Conservation (phyloP, 2,113 vertebrate genomes). For the Rhegmatorhina hoffmannsi region DNA sequence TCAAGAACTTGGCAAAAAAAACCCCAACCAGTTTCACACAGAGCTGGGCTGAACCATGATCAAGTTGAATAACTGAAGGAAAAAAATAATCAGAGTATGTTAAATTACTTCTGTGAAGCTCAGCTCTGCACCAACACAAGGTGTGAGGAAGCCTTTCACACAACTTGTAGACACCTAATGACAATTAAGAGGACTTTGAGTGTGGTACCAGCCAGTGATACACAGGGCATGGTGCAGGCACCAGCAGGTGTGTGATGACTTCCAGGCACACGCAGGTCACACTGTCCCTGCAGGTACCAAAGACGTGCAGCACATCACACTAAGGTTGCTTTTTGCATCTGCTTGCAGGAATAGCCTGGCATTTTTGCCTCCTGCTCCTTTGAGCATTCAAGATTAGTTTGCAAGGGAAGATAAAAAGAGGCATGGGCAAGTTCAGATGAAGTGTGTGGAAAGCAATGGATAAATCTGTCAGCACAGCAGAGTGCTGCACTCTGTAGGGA, state of each 20-base stretch:
- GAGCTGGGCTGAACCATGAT: background rate
- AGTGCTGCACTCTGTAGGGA: background rate
- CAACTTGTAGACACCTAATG: background rate
- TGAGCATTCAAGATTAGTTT: constrained; percentile 21
- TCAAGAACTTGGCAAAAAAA: background rate
- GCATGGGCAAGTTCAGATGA: constrained; percentile 14
- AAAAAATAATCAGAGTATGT: background rate
- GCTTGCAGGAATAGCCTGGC: background rate
- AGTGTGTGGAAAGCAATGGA: constrained; percentile 22
- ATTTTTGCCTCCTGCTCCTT: background rate
- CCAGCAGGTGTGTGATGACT: background rate
- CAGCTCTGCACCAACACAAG: background rate
- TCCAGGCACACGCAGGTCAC: background rate
- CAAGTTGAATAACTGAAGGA: background rate
- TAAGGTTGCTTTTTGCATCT: background rate
- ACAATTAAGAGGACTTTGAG: background rate
- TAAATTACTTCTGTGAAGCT: background rate
- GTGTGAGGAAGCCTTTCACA: background rate
- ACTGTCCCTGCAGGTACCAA: background rate
- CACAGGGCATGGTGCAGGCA: rapidly evolving
- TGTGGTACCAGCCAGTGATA: background rate
- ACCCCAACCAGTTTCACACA: background rate
- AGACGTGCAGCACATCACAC: background rate
- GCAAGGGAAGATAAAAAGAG: background rate
- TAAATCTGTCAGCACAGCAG: constrained; percentile 18